Evolutionary conservation across 2,888 invertebrate species (phyloP), one percentile per base, ranked within the genome.

Genomic region (Mimachlamys varia): DNA sequence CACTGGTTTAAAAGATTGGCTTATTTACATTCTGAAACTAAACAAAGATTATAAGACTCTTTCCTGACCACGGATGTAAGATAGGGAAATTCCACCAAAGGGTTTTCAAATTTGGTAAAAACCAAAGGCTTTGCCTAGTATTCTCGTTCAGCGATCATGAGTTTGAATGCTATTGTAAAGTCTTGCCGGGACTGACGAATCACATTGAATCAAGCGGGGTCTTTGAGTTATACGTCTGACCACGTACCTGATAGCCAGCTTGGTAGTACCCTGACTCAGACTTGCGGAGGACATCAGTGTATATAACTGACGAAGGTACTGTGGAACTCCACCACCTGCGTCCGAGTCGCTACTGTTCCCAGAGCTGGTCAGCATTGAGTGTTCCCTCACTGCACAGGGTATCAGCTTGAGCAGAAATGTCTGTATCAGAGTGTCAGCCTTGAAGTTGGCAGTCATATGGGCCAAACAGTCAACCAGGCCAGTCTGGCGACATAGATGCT

Each of bases 271-370:
- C 13, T 93, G 91, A 38, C 93, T 92, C 87, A 96, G 92, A 44
- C 92, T 91, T 19, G 95, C 93, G 49, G 93, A 93, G 0, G 92
- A 91, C 90, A 96, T 90, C 50, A 96, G 91, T 50, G 94, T 93
- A 87, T 94, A 92, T 89, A 96, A 93, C 88, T 95, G 87, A 10
- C 91, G 88, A 90, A 94, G 91, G 89, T 94, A 95, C 10, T 93
- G 92, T 27, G 94, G 93, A 10, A 90, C 88, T 12, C 91, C 62
- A 12, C 91, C 87, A 15, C 93, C 93, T 38, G 94, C 94, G 22
- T 95, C 95, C 3, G 94, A 95, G 50, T 94, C 95, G 89, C 94
- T 94, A 62, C 95, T 95, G 88, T 94, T 94, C 89, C 94, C 95
- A 90, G 94, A 94, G 17, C 93, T 92, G 87, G 92, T 93, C 88